Base-by-base conservation (phyloP, 2,888 invertebrate species). In the Beris morrisii region DNA sequence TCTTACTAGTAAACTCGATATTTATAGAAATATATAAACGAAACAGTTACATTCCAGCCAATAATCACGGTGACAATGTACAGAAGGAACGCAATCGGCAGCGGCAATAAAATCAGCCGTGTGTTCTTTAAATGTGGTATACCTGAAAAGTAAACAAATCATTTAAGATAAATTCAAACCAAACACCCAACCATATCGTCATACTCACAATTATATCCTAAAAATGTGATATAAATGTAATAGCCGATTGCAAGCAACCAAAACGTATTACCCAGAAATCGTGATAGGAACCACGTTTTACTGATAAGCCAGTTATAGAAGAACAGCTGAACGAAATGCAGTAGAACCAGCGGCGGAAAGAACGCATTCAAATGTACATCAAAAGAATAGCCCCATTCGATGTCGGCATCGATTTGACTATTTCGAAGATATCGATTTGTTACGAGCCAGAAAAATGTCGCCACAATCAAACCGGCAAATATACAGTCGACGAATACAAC, bases 311-410 rank as follows among this genome's bases (percentile, higher is more conserved):
- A 87, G 77, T 91, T 88, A 79, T 92, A 95, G 69, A 97, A 87
- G 72, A 96, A 86, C 64, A 97, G 86, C 78, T 97, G 93, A 74
- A 97, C 87, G 74, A 95, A 91, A 79, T 99, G 97, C 65, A 99
- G 84, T 73, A 98, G 86, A 71, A 96, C 90, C 13, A 98, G 84
- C 1, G 97, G 90, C n/a, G 98, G 98, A 81, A 97, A 97, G 82
- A 97, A 95, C 4, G 98, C 98, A 83, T 99, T 99, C 74, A 99
- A 86, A 83, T 99, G 98, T 5, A 99, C 95, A 81, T 99, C 98
- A 81, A 99, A 99, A 15, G 95, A 91, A 82, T 96, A 99, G 5
- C 94, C 98, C 98, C 98, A 99, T 81, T 99, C 98, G 72, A 97
- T 94, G 65, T 79, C 80, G 0, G 78, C 76, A 63, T 79, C 79